Percentiles rank a stretch among this genome's conserved stretches.
Evolutionary conservation across 2,888 invertebrate species (phyloP).

Genomic region (Mallateleia sp.): DNA sequence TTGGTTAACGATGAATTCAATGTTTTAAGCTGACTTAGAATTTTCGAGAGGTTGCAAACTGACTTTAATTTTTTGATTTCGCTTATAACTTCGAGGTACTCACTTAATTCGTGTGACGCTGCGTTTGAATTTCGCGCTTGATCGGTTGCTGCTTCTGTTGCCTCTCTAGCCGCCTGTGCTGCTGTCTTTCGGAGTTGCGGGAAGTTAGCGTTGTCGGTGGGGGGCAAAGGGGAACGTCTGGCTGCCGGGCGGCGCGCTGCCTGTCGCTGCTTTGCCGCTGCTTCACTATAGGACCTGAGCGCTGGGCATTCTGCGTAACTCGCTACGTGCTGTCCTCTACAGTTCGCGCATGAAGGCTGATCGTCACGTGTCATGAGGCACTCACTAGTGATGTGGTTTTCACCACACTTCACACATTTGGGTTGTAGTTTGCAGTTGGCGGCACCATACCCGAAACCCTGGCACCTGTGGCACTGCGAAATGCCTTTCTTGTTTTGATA

Average conservation of each 20-base stretch:
- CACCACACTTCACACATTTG: constrained; percentile 49
- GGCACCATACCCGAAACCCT: constrained; percentile 24
- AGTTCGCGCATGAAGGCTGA: constrained; percentile 18
- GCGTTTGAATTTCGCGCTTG: too few relatives aligned
- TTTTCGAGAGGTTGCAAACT: not conserved
- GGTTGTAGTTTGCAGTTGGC: constrained; percentile 19
- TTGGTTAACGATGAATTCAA: not conserved
- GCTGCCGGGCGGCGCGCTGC: too few relatives aligned
- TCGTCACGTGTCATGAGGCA: not conserved
- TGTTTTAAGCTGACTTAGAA: not conserved
- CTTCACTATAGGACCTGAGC: too few relatives aligned
- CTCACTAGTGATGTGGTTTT: constrained; percentile 28
- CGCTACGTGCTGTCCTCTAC: constrained; percentile 39
- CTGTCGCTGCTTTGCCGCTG: too few relatives aligned
- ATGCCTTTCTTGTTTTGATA: constrained; percentile 41
- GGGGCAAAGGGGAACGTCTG: too few relatives aligned
- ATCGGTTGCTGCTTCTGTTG: not conserved
- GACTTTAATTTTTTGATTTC: constrained; percentile 15
- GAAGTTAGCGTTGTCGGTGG: too few relatives aligned
- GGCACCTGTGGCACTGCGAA: constrained; percentile 53
- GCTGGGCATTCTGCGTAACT: constrained; percentile 30
- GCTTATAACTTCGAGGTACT: not conserved
- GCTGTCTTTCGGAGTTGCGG: too few relatives aligned
- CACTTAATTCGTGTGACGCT: too few relatives aligned
- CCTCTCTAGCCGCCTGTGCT: too few relatives aligned